Base-by-base conservation (phyloP, 2,797 vertebrate genomes). In the Mus caroli region DNA sequence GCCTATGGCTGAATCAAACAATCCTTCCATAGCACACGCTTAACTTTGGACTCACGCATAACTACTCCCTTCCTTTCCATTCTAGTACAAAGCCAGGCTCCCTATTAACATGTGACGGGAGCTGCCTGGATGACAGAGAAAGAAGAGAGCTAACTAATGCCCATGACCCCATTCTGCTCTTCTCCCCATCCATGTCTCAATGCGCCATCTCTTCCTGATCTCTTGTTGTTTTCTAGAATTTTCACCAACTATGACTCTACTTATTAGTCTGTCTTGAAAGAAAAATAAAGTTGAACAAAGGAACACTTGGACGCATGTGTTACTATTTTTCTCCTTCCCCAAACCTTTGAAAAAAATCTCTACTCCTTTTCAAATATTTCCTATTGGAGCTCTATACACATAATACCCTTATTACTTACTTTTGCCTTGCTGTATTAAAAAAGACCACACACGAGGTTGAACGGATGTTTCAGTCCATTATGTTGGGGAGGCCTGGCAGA, bases 181-280 rank as follows among this genome's bases (percentile, higher is more conserved):
- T 94, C 93, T 88, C 40, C 40, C 28, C 54, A 54, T 90, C 50
- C 54, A 46, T 52, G 64, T 71, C 69, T 90, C 82, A 83, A 52
- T 71, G 52, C 20, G 26, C 56, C 37, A n/a, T 79, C 28, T 80
- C 34, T 69, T 94, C 80, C 76, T 92, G 88, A 10, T 9, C 62
- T 95, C 73, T 82, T 60, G 1, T 82, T 60, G 1, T 92, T 96
- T 95, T 94, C 78, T 83, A 93, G 79, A 34, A 79, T 10, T 97
- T 88, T 83, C 52, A 50, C 14, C 40, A 75, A n/a, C 28, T 40
- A 90, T 62, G 37, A 71, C 19, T 87, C 71, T 94, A 77, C 22
- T 92, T 93, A 88, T 62, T 93, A 78, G 11, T 91, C 43, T 95
- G 26, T 60, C 69, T 94, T 37, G 91, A 96, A 90, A 52, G 91